phyloP scores from a whole-genome alignment of 1,140 invertebrate species.

The Penaeus japonicus region DNA sequence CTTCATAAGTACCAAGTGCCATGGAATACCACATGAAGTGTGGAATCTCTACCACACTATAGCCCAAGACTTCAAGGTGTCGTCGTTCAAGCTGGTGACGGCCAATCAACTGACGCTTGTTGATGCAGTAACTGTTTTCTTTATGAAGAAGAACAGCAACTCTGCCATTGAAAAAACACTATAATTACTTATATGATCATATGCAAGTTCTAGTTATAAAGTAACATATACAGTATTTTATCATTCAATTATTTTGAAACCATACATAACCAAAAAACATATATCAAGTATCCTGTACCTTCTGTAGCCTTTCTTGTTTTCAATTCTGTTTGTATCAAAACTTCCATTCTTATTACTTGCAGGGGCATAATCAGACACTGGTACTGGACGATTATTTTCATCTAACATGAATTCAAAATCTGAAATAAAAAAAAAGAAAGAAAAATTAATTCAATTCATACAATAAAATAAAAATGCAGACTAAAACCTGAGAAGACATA shows the following conservation, averaged over 20 bases:
- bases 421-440: not conserved
- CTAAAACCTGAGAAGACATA: not conserved
- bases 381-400: constrained; percentile 17
- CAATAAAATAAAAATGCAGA: too few relatives aligned
- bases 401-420: constrained; percentile 47
- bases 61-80: constrained; percentile 72
- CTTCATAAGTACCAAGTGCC: constrained; percentile 48
- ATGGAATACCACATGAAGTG: constrained; percentile 69
- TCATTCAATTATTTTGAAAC: not conserved
- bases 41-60: constrained; percentile 68
- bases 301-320: constrained; percentile 41
- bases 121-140: constrained; percentile 32
- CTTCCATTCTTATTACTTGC: not conserved
- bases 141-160: constrained; percentile 22
- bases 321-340: not conserved
- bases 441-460: not conserved
- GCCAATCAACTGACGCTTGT: constrained; percentile 60
- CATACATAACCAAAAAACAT: not conserved
- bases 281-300: not conserved
- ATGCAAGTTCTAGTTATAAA: too few relatives aligned
- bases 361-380: constrained; percentile 11
- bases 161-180: not conserved
- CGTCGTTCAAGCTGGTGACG: constrained; percentile 61
- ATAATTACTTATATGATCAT: not conserved
- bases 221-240: too few relatives aligned